phyloP scores from a whole-genome alignment of 2,888 invertebrate genomes.

The Thumatha senex region DNA sequence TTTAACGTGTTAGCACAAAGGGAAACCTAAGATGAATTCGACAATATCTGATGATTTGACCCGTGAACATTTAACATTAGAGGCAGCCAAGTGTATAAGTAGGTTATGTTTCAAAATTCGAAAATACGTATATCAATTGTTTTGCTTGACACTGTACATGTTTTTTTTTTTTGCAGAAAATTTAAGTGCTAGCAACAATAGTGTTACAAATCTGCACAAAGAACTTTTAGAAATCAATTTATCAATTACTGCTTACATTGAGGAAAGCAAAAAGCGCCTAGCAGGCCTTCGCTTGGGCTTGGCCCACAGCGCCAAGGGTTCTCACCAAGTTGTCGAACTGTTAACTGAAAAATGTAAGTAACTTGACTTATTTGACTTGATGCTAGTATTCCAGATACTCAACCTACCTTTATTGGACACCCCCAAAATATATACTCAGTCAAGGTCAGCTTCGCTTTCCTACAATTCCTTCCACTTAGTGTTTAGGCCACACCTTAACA shows the following conservation, averaged over 20 bases:
- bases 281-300: slow-evolving; percentile 56
- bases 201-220: slow-evolving; percentile 62
- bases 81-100: slow-evolving; percentile 70
- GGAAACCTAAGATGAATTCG: slow-evolving; percentile 75
- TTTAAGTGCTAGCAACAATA: slow-evolving; percentile 61
- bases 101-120: slow-evolving; percentile 74
- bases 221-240: slow-evolving; percentile 76
- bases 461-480: too few relatives aligned
- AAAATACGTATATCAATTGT: slow-evolving; percentile 60
- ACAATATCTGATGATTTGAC: slow-evolving; percentile 66
- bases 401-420: neutral
- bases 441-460: too few relatives aligned
- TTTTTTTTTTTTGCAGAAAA: slow-evolving; percentile 57
- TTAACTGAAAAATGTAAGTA: slow-evolving; percentile 65
- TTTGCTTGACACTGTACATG: slow-evolving; percentile 33
- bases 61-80: slow-evolving; percentile 66
- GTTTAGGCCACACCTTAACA: too few relatives aligned
- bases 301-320: slow-evolving; percentile 63
- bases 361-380: neutral
- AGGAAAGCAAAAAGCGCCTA: slow-evolving; percentile 67
- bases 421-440: neutral
- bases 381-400: neutral
- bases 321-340: slow-evolving; percentile 67
- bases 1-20: slow-evolving; percentile 11
- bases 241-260: slow-evolving; percentile 68